Evolutionary conservation across 2,888 invertebrate genomes (phyloP).

Genomic region (Chrysodeixis includens): DNA sequence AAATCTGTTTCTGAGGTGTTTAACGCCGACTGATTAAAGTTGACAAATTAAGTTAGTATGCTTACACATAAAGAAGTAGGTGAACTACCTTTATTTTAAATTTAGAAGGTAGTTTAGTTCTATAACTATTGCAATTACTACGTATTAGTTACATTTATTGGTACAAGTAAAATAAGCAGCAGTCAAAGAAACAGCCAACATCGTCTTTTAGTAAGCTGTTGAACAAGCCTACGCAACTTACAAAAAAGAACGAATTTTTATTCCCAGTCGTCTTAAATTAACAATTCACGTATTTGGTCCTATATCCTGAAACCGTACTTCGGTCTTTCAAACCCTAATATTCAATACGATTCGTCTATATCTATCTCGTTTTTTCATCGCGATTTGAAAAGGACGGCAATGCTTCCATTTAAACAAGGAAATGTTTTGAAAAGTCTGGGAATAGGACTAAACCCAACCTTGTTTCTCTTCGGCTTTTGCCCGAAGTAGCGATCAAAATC

Average conservation of each 20-base stretch:
- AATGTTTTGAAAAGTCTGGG: slow-evolving; percentile 45
- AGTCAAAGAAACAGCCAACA: no score
- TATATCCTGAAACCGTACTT: slow-evolving; percentile 42
- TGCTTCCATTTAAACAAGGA: slow-evolving; percentile 38
- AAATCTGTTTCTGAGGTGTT: no score
- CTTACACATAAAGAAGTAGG: no score
- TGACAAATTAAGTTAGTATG: no score
- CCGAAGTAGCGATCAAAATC: slow-evolving; percentile 77
- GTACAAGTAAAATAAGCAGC: no score
- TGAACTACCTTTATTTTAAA: no score
- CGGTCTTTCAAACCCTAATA: slow-evolving; percentile 16
- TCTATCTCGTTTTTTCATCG: slow-evolving; percentile 15
- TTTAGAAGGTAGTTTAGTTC: no score
- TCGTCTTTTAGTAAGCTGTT: no score
- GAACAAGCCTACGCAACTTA: no score
- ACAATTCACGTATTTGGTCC: slow-evolving; percentile 65
- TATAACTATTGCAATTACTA: no score
- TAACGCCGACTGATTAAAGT: no score
- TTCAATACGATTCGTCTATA: slow-evolving; percentile 22
- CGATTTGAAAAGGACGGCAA: slow-evolving; percentile 28
- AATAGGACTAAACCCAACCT: slow-evolving; percentile 54
- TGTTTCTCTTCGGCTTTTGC: slow-evolving; percentile 68
- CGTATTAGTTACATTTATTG: no score
- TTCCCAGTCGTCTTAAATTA: slow-evolving; percentile 52
- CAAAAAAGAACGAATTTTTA: background rate